These are phyloP conservation scores for Seira ritae DNA, from an alignment of 2,888 invertebrate species.

Conservation along the genomic window DNA sequence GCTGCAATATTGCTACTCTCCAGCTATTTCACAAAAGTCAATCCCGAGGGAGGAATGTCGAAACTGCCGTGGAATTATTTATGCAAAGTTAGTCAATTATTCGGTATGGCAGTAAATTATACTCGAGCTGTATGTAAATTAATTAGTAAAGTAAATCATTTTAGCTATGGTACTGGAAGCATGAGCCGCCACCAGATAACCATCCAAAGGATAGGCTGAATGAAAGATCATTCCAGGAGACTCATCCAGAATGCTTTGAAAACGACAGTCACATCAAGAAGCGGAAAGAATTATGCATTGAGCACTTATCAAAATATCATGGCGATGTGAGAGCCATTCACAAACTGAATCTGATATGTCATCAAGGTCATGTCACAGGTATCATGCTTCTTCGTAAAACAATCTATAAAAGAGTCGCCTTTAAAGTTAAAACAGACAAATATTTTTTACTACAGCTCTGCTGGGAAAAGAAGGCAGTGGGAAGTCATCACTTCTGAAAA, in stretches of 20 bases:
- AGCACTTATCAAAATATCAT: slow-evolving; percentile 53
- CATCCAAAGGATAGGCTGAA: not conserved
- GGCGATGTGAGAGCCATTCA: slow-evolving; percentile 38
- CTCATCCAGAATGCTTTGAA: slow-evolving; percentile 56
- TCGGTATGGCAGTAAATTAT: not conserved
- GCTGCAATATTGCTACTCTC: slow-evolving; percentile 25
- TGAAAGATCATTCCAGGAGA: slow-evolving; percentile 34
- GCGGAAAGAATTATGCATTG: slow-evolving; percentile 57
- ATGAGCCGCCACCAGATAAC: slow-evolving; percentile 43
- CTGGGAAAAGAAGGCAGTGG: slow-evolving; percentile 51
- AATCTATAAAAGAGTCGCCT: no score
- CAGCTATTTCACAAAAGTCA: slow-evolving; percentile 31
- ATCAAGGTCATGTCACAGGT: slow-evolving; percentile 53
- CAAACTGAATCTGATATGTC: slow-evolving; percentile 48
- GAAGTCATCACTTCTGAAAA: slow-evolving; percentile 32
- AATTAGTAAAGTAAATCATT: not conserved
- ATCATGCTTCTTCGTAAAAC: no score
- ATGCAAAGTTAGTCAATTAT: slow-evolving; percentile 22
- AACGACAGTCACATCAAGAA: slow-evolving; percentile 46
- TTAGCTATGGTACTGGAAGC: slow-evolving; percentile 58
- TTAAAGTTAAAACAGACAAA: no score
- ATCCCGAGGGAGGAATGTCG: slow-evolving; percentile 30
- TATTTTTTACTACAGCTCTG: slow-evolving; percentile 13
- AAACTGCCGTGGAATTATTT: slow-evolving; percentile 55
- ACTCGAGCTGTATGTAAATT: not conserved